Conservation (phyloP, 1,140 invertebrate genomes). For the Hyphantria cunea region DNA sequence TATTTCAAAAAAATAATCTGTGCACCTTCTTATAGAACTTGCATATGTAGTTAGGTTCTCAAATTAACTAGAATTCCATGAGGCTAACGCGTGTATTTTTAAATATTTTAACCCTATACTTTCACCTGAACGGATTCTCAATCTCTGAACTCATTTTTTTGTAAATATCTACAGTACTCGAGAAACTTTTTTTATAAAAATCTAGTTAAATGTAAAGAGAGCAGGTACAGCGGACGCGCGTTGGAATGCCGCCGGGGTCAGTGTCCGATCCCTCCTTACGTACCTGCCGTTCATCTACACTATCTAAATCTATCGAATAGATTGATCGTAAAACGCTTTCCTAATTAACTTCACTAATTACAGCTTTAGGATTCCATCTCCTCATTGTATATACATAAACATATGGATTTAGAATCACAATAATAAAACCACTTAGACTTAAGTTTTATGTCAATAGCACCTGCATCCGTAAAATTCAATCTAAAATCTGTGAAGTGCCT, state of each 20-base stretch:
- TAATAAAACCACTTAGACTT: too few species aligned
- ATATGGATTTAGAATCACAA: too few species aligned
- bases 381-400: not conserved
- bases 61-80: too few species aligned
- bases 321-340: constrained; percentile 56
- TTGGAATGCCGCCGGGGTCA: constrained; percentile 67
- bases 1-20: too few species aligned
- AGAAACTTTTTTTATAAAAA: constrained; percentile 39
- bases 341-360: constrained; percentile 38
- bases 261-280: constrained; percentile 43
- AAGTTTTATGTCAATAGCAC: too few species aligned
- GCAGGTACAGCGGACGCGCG: constrained; percentile 58
- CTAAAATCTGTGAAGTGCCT: too few species aligned
- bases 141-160: not conserved
- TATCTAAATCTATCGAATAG: constrained; percentile 68
- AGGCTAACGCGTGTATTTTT: too few species aligned
- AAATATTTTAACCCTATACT: too few species aligned
- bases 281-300: constrained; percentile 54
- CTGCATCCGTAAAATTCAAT: too few species aligned
- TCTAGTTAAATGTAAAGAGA: constrained; percentile 69
- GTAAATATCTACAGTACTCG: constrained; percentile 2
- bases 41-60: too few species aligned
- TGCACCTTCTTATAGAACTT: too few species aligned
- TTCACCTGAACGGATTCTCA: too few species aligned
- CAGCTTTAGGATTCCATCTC: not conserved